A percentile compares a stretch with the other conserved stretches of the same genome.
Evolutionary conservation across 2,113 vertebrate genomes (phyloP).

Genomic region (Thalassarche chlororhynchos): DNA sequence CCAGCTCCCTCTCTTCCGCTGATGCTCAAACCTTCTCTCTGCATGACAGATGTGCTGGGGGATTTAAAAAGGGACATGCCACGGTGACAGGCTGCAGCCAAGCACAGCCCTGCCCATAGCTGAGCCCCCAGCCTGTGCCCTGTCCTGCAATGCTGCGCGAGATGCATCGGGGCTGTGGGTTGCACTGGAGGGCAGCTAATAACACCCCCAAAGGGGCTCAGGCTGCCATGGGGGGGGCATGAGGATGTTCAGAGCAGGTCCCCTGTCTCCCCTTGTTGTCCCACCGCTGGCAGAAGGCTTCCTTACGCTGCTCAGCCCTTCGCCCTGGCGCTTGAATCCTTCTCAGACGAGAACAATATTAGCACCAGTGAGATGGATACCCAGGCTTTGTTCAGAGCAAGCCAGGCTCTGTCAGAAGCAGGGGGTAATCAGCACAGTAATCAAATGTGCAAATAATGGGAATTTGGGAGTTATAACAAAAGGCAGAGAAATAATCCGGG

Average conservation of each 20-base stretch:
- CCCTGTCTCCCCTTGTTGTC: not conserved
- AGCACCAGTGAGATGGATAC: not conserved
- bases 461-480: slow-evolving; percentile 35
- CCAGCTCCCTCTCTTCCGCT: not conserved
- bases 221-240: not conserved
- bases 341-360: not conserved
- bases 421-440: not conserved
- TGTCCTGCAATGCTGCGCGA: not conserved
- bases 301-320: not conserved
- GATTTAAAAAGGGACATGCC: not conserved
- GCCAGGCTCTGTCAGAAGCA: not conserved
- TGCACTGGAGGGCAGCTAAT: not conserved
- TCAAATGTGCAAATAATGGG: slow-evolving; percentile 27
- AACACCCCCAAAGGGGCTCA: not conserved
- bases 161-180: not conserved
- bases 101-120: not conserved
- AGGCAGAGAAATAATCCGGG: not conserved
- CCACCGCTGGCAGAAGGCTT: not conserved
- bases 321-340: fast-evolving
- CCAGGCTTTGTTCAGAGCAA: not conserved
- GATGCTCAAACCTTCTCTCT: not conserved
- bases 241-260: not conserved
- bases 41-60: fast-evolving
- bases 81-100: not conserved
- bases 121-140: not conserved